phyloP scores from a whole-genome alignment of 2,797 vertebrate species.

The Diplodus sargus region DNA sequence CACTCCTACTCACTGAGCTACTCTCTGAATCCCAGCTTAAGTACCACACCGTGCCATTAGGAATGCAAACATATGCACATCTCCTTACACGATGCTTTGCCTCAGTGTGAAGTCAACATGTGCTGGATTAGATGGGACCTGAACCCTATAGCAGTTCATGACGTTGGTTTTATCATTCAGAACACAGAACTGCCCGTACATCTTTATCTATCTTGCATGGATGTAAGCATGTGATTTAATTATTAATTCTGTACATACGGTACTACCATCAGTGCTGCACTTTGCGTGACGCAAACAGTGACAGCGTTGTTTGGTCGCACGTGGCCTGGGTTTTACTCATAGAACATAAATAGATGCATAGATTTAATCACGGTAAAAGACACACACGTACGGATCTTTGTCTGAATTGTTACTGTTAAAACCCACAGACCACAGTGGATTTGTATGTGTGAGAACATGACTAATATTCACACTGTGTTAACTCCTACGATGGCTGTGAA shows the following conservation, averaged over 20 bases:
- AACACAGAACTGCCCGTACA: not conserved
- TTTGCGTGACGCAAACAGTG: not conserved
- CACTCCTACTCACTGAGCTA: constrained; percentile 46
- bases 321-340: not conserved
- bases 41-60: constrained; percentile 15
- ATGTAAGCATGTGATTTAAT: not conserved
- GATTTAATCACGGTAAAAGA: not conserved
- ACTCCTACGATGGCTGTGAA: constrained; percentile 15
- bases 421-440: constrained; percentile 25
- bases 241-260: not conserved
- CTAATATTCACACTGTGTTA: constrained; percentile 31
- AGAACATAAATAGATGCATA: not conserved
- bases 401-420: constrained; percentile 13
- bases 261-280: not conserved
- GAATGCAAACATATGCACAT: constrained; percentile 52
- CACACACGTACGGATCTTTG: not conserved
- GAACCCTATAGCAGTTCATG: not conserved
- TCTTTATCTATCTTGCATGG: not conserved
- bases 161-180: not conserved
- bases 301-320: constrained; percentile 7
- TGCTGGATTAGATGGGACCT: constrained; percentile 8
- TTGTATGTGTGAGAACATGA: constrained; percentile 37
- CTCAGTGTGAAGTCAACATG: constrained; percentile 24
- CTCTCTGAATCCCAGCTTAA: constrained; percentile 40
- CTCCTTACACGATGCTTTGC: constrained; percentile 18